These are phyloP conservation scores for Neodiprion virginianus DNA, from an alignment of 1,140 invertebrate species.

Conservation along the genomic window DNA sequence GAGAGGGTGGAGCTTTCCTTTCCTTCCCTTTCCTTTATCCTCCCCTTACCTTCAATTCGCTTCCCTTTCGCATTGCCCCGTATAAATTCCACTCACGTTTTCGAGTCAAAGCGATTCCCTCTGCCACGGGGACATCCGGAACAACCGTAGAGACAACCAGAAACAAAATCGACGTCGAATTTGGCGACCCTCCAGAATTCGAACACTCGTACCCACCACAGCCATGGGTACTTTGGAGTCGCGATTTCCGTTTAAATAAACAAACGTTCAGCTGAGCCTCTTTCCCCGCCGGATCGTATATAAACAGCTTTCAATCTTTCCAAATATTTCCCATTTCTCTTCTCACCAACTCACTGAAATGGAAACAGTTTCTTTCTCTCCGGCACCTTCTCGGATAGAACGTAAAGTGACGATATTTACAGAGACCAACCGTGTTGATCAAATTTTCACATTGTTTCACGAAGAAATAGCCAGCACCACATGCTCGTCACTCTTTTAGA, in stretches of 20 bases:
- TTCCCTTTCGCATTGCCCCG: not conserved
- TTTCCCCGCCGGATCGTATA: too few species aligned
- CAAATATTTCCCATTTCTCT: too few species aligned
- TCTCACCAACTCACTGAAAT: too few species aligned
- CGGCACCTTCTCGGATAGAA: too few species aligned
- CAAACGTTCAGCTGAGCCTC: not conserved
- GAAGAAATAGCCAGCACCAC: too few species aligned
- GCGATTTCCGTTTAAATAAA: not conserved
- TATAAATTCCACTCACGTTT: slow-evolving; percentile 7
- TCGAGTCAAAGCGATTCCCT: not conserved
- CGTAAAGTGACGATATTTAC: too few species aligned
- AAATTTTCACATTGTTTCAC: too few species aligned
- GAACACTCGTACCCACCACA: not conserved
- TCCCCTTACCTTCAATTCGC: not conserved
- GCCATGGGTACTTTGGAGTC: not conserved
- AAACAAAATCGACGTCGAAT: not conserved
- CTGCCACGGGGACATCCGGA: not conserved
- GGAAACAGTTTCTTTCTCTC: too few species aligned
- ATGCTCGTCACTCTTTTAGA: too few species aligned
- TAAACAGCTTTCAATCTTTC: too few species aligned
- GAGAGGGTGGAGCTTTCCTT: not conserved
- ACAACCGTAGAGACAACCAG: slow-evolving; percentile 1
- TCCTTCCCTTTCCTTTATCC: not conserved
- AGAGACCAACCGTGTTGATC: too few species aligned
- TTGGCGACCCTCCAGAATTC: slow-evolving; percentile 3